Evolutionary conservation across 2,797 vertebrate species (phyloP), one percentile per base, ranked within the genome.

Genomic region (Morelia viridis): DNA sequence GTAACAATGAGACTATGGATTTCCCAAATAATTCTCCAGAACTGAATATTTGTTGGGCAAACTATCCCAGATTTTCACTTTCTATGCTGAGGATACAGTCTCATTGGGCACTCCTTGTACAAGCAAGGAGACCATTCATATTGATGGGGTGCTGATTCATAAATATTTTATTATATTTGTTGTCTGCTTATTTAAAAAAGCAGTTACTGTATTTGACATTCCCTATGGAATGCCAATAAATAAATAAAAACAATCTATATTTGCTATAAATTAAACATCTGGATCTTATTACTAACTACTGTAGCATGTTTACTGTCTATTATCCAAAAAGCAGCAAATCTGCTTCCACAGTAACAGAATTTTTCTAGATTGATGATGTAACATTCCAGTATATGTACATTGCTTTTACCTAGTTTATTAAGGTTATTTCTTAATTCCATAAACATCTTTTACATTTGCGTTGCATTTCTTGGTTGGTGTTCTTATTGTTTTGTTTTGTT

Each of bases 251-350:
- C 50, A 8, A 15, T 35, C 8, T 84, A 24, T 11, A 65, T 85
- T 31, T 65, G 28, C 9, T 10, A 4, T 41, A 26, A 7, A 53
- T 62, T 62, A 57, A 93, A 90, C 85, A 94, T 6, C 84, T 93
- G 90, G 64, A 65, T 15, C 91, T 84, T 17, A 1, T 60, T 84
- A 60, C 31, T 71, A 86, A n/a, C 10, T 93, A 92, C 11, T 41
- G 7, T 80, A 58, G 6, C 10, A 24, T 94, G 19, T 86, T 91
- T 61, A 46, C 4, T 87, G 62, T 80, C 92, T 92, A 90, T 91
- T 19, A 62, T 28, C 50, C 50, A 90, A 85, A 84, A 0, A 93
- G n/a, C 2, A 35, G n/a, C 41, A 76, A 0, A 64, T 0, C 22
- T 56, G 92, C 56, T 92, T 91, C 58, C 2, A 9, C 10, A 61